Evolutionary conservation across 1,140 invertebrate genomes (phyloP).

Genomic region (Pectinophora gossypiella): DNA sequence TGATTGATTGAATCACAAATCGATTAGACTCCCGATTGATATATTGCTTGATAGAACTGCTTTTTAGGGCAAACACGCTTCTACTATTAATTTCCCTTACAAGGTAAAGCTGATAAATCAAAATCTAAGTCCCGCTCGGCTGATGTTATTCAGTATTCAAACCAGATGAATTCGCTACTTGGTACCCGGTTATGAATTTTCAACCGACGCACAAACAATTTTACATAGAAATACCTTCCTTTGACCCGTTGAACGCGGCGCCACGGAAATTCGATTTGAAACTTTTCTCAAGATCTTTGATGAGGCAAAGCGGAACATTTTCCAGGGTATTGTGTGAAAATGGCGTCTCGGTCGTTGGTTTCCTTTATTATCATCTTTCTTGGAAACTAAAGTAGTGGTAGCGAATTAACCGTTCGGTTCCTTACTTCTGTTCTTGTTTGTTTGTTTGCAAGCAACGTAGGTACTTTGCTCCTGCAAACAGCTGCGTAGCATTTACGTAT

Average conservation of each 20-base stretch:
- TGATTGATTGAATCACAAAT: too few relatives aligned
- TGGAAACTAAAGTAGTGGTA: neutral
- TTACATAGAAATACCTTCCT: slow-evolving; percentile 4
- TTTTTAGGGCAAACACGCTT: too few relatives aligned
- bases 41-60: too few relatives aligned
- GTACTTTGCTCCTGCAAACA: neutral
- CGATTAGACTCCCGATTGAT: too few relatives aligned
- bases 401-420: neutral
- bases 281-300: slow-evolving; percentile 6
- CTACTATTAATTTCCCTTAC: too few relatives aligned
- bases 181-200: neutral
- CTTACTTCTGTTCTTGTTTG: neutral
- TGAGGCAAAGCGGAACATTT: slow-evolving; percentile 6
- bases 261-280: slow-evolving; percentile 4
- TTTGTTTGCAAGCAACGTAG: neutral
- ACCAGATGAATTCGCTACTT: too few relatives aligned
- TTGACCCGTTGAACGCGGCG: neutral
- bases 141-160: too few relatives aligned
- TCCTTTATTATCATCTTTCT: neutral
- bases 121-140: too few relatives aligned
- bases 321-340: slow-evolving; percentile 1
- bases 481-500: neutral
- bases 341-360: neutral
- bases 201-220: neutral
- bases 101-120: too few relatives aligned